Percentiles rank a stretch among this genome's conserved stretches.
Conservation (phyloP, 2,113 vertebrate genomes). For the Epinephelus lanceolatus region DNA sequence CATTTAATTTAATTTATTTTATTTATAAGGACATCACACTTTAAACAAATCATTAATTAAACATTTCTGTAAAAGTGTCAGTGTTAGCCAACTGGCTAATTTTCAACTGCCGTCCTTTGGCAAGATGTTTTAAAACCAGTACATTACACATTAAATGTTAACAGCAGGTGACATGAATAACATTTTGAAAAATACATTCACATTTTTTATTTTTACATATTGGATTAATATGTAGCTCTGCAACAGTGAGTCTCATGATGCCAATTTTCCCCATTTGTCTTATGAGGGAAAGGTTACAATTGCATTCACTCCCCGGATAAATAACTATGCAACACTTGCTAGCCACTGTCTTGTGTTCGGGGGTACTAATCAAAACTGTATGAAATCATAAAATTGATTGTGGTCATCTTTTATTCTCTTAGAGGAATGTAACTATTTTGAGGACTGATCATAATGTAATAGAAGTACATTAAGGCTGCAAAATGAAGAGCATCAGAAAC, state of each 20-base stretch:
- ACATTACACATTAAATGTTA: not conserved
- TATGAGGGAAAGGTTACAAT: too few relatives aligned
- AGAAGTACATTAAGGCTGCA: not conserved
- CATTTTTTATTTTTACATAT: not conserved
- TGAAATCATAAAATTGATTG: not conserved
- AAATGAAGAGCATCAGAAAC: constrained; percentile 30
- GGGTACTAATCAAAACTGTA: not conserved
- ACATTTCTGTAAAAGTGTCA: too few relatives aligned
- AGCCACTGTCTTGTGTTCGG: not conserved
- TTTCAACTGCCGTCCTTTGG: too few relatives aligned
- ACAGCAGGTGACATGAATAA: not conserved
- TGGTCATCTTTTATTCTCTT: not conserved
- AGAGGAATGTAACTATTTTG: not conserved
- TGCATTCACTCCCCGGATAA: too few relatives aligned
- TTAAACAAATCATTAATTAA: too few relatives aligned
- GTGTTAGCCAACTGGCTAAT: too few relatives aligned
- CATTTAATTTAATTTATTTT: too few relatives aligned
- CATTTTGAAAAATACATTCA: not conserved
- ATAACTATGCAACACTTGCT: not conserved
- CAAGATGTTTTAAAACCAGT: too few relatives aligned
- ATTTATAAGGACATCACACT: too few relatives aligned
- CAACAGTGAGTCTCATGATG: not conserved
- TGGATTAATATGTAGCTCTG: not conserved
- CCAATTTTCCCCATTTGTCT: too few relatives aligned
- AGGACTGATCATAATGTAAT: not conserved